Evolutionary conservation across 2,888 invertebrate genomes (phyloP), one percentile per base, ranked within the genome.

Genomic region (Tubulanus polymorphus): DNA sequence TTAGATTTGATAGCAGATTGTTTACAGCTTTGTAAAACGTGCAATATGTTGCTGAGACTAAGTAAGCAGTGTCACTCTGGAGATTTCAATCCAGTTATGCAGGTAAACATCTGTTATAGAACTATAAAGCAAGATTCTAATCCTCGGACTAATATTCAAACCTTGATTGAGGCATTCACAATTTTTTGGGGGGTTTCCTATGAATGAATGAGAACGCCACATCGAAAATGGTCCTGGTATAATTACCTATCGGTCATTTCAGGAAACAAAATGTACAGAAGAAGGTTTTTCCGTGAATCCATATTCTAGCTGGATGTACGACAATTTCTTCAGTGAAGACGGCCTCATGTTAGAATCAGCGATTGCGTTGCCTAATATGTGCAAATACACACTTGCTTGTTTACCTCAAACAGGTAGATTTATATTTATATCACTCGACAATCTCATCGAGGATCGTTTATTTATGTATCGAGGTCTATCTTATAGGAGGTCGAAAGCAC

Each of bases 301-400:
- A 8, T 54, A 55, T 41, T 20, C 53, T 25, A 47, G 53, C 32
- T 62, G 64, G 62, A 59, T 51, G 1, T 57, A 66, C 50, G 63
- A 66, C 32, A 32, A 48, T n/a, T 28, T 67, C 32, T 73, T 69
- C 57, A 62, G 66, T 46, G 73, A 73, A 49, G 72, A 73, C 56
- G 69, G 69, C 10, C 55, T 72, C 1, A 63, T 72, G 18, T 65
- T 73, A 66, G 69, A 63, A 27, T 71, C 73, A 2, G 52, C 61
- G 2, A 49, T 60, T 8, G 63, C 64, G 2, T 30, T 72, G 25
- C 71, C 73, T n/a, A 53, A 71, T 12, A 63, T 64, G n/a, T 55
- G 66, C 18, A 53, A 60, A 35, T 69, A 67, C 26, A 48, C 54
- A 12, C 28, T 48, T 12, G 52, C 55, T 8, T 51, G 35, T 25